Conservation (phyloP, 2,113 vertebrate genomes). For the Cryptomyrus ogoouensis region DNA sequence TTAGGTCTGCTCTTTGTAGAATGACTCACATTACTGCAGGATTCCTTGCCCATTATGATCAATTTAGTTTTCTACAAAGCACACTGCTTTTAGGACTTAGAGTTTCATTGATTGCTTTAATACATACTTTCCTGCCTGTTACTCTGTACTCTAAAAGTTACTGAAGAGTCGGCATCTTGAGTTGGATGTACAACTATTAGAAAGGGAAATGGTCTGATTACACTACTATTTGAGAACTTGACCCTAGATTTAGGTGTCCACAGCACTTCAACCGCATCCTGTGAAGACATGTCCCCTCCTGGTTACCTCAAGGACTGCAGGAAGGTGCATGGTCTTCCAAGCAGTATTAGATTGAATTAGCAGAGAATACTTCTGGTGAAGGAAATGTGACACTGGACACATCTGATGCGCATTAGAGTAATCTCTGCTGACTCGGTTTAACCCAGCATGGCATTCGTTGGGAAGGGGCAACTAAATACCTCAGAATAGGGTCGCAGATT, state of each 20-base stretch:
- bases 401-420: constrained; percentile 4
- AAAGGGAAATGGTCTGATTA: background rate
- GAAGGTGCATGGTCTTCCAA: background rate
- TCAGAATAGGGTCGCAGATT: background rate
- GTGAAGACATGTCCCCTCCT: background rate
- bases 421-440: background rate
- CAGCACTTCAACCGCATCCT: background rate
- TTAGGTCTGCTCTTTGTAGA: background rate
- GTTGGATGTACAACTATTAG: background rate
- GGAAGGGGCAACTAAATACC: background rate
- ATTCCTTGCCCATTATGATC: background rate
- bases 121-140: background rate
- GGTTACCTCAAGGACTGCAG: background rate
- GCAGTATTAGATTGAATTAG: background rate
- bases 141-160: background rate
- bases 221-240: background rate
- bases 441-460: background rate
- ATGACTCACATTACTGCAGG: background rate
- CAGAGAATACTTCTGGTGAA: background rate
- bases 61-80: constrained; percentile 7
- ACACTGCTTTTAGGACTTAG: background rate
- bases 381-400: background rate
- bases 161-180: background rate
- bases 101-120: constrained; percentile 8
- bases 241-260: background rate